A percentile compares a stretch with the other conserved stretches of the same genome.
These are phyloP conservation scores for Trachemys scripta DNA, from an alignment of 2,113 vertebrate species.

Conservation along the genomic window DNA sequence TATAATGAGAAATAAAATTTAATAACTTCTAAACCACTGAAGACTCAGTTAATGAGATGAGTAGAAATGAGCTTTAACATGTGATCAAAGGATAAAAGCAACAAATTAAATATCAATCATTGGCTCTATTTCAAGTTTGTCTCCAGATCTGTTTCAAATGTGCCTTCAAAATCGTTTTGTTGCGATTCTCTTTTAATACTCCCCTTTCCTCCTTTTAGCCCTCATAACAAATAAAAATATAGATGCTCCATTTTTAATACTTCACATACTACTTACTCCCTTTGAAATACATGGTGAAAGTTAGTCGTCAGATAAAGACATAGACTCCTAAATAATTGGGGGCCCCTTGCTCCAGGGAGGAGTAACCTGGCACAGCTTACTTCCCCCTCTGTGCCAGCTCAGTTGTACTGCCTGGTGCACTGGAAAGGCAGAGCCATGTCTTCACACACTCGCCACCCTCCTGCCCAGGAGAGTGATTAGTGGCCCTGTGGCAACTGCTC, in stretches of 20 bases:
- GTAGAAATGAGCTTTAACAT: slow-evolving; percentile 33
- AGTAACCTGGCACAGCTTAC: background rate
- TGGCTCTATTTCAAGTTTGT: slow-evolving; percentile 60
- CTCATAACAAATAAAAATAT: background rate
- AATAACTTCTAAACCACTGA: background rate
- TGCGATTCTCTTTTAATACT: slow-evolving; percentile 5
- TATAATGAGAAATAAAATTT: slow-evolving; percentile 6
- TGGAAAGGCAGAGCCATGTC: background rate
- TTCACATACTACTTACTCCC: background rate
- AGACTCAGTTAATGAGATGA: slow-evolving; percentile 54
- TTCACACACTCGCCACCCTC: no score
- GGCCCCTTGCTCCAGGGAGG: background rate
- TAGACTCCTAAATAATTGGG: background rate
- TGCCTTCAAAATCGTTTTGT: slow-evolving; percentile 23
- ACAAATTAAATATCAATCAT: slow-evolving; percentile 20
- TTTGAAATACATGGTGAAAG: background rate
- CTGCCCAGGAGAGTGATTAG: background rate
- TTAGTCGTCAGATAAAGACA: background rate
- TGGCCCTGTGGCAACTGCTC: background rate
- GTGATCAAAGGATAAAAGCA: slow-evolving; percentile 56
- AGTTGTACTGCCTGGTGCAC: background rate
- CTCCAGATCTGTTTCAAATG: slow-evolving; percentile 66
- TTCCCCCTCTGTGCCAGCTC: background rate
- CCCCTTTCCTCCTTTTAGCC: slow-evolving; percentile 29
- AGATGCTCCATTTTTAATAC: background rate